These are phyloP conservation scores for Eidolon helvum DNA, from an alignment of 2,113 vertebrate species.

Conservation along the genomic window DNA sequence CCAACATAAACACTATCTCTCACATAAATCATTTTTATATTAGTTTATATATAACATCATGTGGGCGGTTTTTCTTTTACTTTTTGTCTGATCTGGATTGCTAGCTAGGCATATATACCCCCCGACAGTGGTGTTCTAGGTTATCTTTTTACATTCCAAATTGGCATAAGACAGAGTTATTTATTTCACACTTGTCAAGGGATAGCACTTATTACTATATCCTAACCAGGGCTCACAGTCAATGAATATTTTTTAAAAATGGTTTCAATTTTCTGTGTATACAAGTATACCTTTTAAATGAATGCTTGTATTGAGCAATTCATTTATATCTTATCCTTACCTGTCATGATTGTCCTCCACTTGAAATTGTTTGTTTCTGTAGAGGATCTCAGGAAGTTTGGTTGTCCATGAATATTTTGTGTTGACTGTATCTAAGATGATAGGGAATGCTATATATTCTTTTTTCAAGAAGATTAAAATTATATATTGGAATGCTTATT, in stretches of 20 bases:
- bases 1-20: slow-evolving; percentile 42
- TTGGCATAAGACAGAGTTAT: not conserved
- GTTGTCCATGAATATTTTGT: not conserved
- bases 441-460: not conserved
- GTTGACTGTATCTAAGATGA: not conserved
- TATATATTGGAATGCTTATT: not conserved
- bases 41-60: slow-evolving; percentile 34
- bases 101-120: not conserved
- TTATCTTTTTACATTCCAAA: not conserved
- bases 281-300: not conserved
- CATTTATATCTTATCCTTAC: not conserved
- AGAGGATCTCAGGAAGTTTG: not conserved
- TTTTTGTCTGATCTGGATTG: not conserved
- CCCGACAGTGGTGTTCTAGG: not conserved
- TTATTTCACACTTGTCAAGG: not conserved
- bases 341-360: not conserved
- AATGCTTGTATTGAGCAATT: not conserved
- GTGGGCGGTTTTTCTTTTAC: not conserved
- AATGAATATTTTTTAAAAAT: not conserved
- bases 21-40: slow-evolving; percentile 61
- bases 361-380: not conserved
- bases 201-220: not conserved
- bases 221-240: not conserved
- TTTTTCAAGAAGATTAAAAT: not conserved
- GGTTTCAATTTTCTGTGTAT: not conserved